Percentiles rank a stretch among this genome's conserved stretches.
phyloP scores from a whole-genome alignment of 2,797 vertebrate species.

The Pantherophis vulpinus region DNA sequence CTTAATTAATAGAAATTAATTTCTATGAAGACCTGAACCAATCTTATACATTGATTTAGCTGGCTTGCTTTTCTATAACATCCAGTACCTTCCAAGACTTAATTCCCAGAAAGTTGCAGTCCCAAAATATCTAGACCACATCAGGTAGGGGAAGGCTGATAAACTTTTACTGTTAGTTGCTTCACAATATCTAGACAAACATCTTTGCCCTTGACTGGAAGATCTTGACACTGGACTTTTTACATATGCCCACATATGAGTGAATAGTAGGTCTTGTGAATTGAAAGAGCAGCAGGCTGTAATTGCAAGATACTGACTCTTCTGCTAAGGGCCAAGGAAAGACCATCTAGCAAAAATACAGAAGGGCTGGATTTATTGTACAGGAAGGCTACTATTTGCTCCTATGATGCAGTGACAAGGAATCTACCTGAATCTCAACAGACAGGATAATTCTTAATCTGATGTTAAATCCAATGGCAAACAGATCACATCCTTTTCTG shows the following conservation, averaged over 20 bases:
- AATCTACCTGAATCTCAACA: neutral
- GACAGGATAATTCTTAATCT: slow-evolving; percentile 5
- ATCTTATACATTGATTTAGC: neutral
- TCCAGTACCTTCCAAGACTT: neutral
- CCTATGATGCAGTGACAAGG: neutral
- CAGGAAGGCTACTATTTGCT: neutral
- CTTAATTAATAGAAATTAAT: neutral
- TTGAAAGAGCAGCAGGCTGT: neutral
- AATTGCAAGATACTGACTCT: neutral
- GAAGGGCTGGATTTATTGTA: neutral
- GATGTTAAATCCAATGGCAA: neutral
- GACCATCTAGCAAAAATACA: neutral
- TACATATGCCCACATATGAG: neutral
- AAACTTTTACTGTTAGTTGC: neutral
- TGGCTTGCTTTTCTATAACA: neutral
- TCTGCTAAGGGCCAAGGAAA: neutral
- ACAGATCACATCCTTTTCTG: slow-evolving; percentile 14
- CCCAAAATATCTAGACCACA: neutral
- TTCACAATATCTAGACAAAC: neutral
- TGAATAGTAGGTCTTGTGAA: neutral
- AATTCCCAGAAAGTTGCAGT: neutral
- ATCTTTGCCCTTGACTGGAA: neutral
- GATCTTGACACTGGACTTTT: neutral
- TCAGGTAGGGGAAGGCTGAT: neutral
- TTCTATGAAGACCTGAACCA: neutral